Base-by-base conservation (phyloP, 2,888 invertebrate genomes). In the Ditylenchus weischeri region DNA sequence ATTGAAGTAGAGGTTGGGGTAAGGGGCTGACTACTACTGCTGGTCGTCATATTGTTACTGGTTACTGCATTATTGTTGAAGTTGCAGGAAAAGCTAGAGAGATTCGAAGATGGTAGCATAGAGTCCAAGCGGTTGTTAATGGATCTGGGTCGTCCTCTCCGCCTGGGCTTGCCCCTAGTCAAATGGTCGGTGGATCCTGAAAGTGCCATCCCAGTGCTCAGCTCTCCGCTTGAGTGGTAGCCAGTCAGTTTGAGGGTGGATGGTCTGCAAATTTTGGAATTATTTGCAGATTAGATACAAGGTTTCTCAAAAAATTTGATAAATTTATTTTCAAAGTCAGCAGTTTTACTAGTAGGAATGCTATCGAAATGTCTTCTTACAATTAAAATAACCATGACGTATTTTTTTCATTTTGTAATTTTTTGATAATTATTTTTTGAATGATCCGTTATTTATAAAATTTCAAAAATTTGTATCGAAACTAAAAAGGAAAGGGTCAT, bases 141-240 rank as follows among this genome's bases (percentile, higher is more conserved):
- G n/a, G 62, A 62, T 19, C 62, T 38, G n/a, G 62, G 62, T 6
- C 62, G 62, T 13, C 62, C 62, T 21, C 62, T 38, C 43, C 62
- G 62, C 21, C 49, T 38, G 5, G 43, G 62, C 43, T 48, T 48
- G 15, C 49, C 23, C 7, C 36, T 11, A 35, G 19, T n/a, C 35
- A 19, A 11, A 43, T 43, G 43, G 23, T 29, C 62, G 47, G 47
- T 48, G 47, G 23, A n/a, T 15, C 62, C 48, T 15, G 47, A 23
- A 10, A 43, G 15, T 43, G 43, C 43, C 43, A 43, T 43, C 13
- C 43, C 43, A 43, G 13, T 43, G n/a, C 49, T 48, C 5, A 62
- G 48, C 11, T 62, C 62, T 19, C 43, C 29, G 19, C n/a, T 19
- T 15, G 62, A 62, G 4, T 62, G 35, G 36, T 59, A 62, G 48